phyloP scores from a whole-genome alignment of 2,113 vertebrate genomes.

The Rattus rattus region DNA sequence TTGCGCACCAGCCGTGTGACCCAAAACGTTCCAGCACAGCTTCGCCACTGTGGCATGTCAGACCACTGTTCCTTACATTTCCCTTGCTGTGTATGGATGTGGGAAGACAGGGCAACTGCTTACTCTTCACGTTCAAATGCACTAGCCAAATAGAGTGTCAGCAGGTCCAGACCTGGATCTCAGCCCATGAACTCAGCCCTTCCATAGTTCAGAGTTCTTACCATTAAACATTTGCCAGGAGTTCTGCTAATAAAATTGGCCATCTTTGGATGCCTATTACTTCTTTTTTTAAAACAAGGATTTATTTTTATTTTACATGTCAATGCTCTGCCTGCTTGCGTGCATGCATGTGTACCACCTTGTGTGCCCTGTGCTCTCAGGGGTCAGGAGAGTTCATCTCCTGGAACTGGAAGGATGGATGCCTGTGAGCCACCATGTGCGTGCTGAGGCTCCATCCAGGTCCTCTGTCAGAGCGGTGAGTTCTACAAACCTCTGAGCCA shows the following conservation, averaged over 20 bases:
- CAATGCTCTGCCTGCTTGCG: not conserved
- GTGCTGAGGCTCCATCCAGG: not conserved
- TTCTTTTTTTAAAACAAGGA: not conserved
- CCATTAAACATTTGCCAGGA: not conserved
- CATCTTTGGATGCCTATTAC: not conserved
- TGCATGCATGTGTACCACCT: no score
- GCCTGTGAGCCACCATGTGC: not conserved
- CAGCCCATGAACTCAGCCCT: not conserved
- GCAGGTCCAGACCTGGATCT: not conserved
- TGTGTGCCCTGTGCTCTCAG: not conserved
- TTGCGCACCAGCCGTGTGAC: not conserved
- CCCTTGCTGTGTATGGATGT: no score
- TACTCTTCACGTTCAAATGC: not conserved
- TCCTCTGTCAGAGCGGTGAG: no score
- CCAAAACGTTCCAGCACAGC: not conserved
- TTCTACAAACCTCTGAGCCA: not conserved
- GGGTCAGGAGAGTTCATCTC: not conserved
- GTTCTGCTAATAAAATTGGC: not conserved
- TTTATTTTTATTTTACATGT: not conserved
- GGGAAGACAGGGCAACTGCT: not conserved
- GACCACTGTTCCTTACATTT: slow-evolving; percentile 10
- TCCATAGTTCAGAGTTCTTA: not conserved
- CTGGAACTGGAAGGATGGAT: not conserved
- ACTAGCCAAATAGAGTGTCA: not conserved
- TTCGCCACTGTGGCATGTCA: slow-evolving; percentile 54